A percentile compares a stretch with the other conserved stretches of the same genome.
These are phyloP conservation scores for Sicus ferrugineus DNA, from an alignment of 2,888 invertebrate species.

Conservation along the genomic window DNA sequence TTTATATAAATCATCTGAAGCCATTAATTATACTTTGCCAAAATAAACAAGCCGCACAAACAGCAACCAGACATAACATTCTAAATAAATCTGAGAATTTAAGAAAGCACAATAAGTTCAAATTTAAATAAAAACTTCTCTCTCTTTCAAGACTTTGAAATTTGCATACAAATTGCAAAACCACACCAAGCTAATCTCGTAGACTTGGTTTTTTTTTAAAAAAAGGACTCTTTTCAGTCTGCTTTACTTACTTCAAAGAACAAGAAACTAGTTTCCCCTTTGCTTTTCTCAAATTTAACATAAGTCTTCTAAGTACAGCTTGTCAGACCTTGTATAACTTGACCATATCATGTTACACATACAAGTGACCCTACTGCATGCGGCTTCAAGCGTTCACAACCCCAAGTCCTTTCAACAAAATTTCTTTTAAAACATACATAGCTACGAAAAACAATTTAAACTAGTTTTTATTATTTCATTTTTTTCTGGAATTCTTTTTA, in stretches of 20 bases:
- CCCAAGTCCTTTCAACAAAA: too few relatives aligned
- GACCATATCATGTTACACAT: constrained; percentile 33
- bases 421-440: background rate
- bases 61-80: too few relatives aligned
- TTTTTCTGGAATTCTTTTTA: constrained; percentile 39
- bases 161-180: constrained; percentile 35
- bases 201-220: too few relatives aligned
- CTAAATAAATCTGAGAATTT: too few relatives aligned
- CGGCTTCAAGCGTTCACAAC: too few relatives aligned
- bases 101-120: too few relatives aligned
- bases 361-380: too few relatives aligned
- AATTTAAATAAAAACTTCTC: too few relatives aligned
- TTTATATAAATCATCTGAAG: too few relatives aligned
- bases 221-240: too few relatives aligned
- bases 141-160: too few relatives aligned
- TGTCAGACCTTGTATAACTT: constrained; percentile 10
- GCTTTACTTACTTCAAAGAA: background rate
- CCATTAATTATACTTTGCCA: background rate
- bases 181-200: constrained; percentile 32
- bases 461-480: constrained; percentile 23
- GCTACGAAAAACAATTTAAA: background rate
- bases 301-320: background rate
- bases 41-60: too few relatives aligned
- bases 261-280: background rate
- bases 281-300: background rate